Percentiles rank a stretch among this genome's conserved stretches.
Conservation (phyloP, 2,113 vertebrate species). For the Pachyramphus minor region DNA sequence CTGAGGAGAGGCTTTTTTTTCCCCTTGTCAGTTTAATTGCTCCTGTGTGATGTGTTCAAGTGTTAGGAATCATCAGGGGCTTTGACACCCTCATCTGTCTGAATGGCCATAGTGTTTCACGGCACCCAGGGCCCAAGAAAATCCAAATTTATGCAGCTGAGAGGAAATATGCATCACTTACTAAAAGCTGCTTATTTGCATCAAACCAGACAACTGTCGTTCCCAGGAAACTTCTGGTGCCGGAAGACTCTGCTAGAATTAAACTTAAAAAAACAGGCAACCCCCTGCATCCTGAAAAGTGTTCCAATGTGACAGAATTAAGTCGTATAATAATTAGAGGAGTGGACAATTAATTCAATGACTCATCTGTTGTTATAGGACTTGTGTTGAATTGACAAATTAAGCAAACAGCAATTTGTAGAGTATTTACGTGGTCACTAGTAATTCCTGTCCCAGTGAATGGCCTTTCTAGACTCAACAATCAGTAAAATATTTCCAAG, state of each 20-base stretch:
- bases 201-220: conserved; percentile 3
- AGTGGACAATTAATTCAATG: neutral
- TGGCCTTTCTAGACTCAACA: neutral
- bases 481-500: neutral
- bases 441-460: neutral
- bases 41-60: conserved; percentile 38
- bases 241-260: neutral
- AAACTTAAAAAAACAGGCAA: neutral
- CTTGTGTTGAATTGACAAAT: neutral
- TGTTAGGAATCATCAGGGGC: conserved; percentile 30
- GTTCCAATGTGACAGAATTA: neutral
- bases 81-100: conserved; percentile 46
- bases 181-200: conserved; percentile 47
- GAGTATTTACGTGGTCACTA: neutral
- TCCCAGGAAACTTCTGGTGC: neutral
- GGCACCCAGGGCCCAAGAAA: neutral
- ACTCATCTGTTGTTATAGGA: neutral
- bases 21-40: conserved; percentile 62
- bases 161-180: neutral
- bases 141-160: conserved; percentile 29
- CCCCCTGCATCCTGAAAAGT: neutral
- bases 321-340: neutral
- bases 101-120: conserved; percentile 17
- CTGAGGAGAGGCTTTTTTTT: conserved; percentile 30
- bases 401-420: neutral